phyloP scores from a whole-genome alignment of 2,797 vertebrate genomes.

The Agapornis canus region DNA sequence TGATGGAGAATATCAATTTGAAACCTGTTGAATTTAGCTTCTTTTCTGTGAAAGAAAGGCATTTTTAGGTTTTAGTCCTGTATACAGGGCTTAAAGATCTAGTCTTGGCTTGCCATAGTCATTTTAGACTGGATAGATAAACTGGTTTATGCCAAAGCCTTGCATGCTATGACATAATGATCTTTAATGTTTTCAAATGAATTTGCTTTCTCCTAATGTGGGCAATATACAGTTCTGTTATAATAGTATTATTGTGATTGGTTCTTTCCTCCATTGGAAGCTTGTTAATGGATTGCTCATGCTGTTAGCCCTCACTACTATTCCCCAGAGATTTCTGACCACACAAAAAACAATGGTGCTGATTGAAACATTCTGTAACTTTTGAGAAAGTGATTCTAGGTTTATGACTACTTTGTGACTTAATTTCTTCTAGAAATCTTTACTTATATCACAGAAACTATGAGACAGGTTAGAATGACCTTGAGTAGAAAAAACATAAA shows the following conservation, averaged over 20 bases:
- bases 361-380: not conserved
- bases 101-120: not conserved
- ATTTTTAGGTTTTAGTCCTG: not conserved
- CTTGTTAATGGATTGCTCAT: not conserved
- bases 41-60: not conserved
- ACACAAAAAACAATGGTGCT: not conserved
- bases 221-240: not conserved
- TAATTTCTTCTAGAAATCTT: not conserved
- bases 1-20: not conserved
- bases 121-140: not conserved
- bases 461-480: not conserved
- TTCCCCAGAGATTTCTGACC: not conserved
- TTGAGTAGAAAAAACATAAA: not conserved
- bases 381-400: not conserved
- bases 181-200: not conserved
- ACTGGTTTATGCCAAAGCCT: not conserved
- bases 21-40: not conserved
- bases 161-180: rapidly evolving
- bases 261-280: not conserved
- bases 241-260: not conserved
- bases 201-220: not conserved
- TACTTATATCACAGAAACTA: not conserved
- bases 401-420: not conserved
- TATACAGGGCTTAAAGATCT: not conserved
- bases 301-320: not conserved